phyloP scores from a whole-genome alignment of 2,888 invertebrate species.

The Agapostemon virescens region DNA sequence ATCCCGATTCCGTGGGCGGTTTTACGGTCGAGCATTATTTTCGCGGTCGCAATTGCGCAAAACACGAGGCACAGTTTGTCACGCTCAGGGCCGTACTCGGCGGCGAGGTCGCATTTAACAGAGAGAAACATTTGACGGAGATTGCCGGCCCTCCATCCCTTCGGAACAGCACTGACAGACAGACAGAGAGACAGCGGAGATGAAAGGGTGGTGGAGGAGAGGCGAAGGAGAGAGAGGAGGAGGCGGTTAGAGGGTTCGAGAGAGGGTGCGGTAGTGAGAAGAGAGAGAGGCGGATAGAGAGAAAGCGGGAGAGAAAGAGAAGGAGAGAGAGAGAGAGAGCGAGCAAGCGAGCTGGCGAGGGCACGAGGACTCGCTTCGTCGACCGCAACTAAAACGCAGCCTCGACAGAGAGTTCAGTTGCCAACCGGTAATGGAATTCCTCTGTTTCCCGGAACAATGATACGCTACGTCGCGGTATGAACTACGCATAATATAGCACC shows the following conservation, averaged over 20 bases:
- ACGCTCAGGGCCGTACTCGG: conserved; percentile 15
- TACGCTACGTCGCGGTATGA: conserved; percentile 77
- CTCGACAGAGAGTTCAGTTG: conserved; percentile 75
- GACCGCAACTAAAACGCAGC: conserved; percentile 76
- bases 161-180: conserved; percentile 46
- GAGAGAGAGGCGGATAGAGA: not conserved
- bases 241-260: not conserved
- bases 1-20: not conserved
- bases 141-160: conserved; percentile 55
- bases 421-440: conserved; percentile 79
- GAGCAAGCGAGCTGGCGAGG: conserved; percentile 43
- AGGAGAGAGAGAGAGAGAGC: conserved; percentile 29
- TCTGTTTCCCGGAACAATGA: conserved; percentile 78
- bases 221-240: conserved; percentile 8
- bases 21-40: conserved; percentile 41
- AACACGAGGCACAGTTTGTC: conserved; percentile 49
- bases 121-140: conserved; percentile 65
- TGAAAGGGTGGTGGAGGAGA: conserved; percentile 44
- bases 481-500: conserved; percentile 75
- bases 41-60: conserved; percentile 17
- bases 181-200: conserved; percentile 45
- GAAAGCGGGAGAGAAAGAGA: not conserved
- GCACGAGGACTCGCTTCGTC: conserved; percentile 72
- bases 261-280: not conserved
- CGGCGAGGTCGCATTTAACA: conserved; percentile 56